Evolutionary conservation across 2,797 vertebrate genomes (phyloP).

Genomic region (Acestrorhynchus altus): DNA sequence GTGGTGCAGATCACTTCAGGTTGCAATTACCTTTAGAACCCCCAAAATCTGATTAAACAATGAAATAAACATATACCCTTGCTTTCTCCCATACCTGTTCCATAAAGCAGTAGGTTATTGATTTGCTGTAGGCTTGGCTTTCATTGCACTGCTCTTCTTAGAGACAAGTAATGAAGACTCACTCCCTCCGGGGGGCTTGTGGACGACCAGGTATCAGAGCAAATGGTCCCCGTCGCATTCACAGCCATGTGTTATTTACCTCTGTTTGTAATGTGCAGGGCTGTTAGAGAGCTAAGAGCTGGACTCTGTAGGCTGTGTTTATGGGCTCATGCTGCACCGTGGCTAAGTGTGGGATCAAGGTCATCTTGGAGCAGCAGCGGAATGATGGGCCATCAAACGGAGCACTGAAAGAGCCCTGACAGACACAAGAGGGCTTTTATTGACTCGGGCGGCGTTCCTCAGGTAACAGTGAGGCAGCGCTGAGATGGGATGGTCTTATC

Average conservation of each 20-base stretch:
- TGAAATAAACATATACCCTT: conserved; percentile 25
- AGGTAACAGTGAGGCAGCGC: conserved; percentile 56
- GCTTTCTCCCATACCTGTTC: conserved; percentile 37
- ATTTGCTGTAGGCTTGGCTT: conserved; percentile 53
- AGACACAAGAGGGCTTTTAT: conserved; percentile 68
- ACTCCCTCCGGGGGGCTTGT: conserved; percentile 51
- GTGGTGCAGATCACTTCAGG: not conserved
- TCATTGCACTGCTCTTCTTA: conserved; percentile 51
- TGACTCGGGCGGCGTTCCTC: conserved; percentile 57
- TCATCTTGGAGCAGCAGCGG: conserved; percentile 68
- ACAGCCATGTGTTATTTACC: conserved; percentile 72
- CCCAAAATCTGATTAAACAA: conserved; percentile 23
- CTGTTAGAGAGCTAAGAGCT: conserved; percentile 67
- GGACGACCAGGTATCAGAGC: conserved; percentile 45
- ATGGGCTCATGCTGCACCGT: conserved; percentile 69
- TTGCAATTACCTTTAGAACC: not conserved
- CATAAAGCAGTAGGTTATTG: conserved; percentile 58
- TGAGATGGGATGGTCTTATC: conserved; percentile 52
- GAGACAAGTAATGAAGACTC: conserved; percentile 57
- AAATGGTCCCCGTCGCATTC: conserved; percentile 63
- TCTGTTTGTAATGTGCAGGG: conserved; percentile 70
- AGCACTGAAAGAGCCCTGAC: conserved; percentile 64
- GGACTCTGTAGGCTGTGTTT: conserved; percentile 70
- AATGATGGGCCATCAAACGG: conserved; percentile 71
- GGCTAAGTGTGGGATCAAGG: conserved; percentile 74